These are phyloP conservation scores for Neoitamus cyanurus DNA, from an alignment of 2,888 invertebrate species.

Conservation along the genomic window DNA sequence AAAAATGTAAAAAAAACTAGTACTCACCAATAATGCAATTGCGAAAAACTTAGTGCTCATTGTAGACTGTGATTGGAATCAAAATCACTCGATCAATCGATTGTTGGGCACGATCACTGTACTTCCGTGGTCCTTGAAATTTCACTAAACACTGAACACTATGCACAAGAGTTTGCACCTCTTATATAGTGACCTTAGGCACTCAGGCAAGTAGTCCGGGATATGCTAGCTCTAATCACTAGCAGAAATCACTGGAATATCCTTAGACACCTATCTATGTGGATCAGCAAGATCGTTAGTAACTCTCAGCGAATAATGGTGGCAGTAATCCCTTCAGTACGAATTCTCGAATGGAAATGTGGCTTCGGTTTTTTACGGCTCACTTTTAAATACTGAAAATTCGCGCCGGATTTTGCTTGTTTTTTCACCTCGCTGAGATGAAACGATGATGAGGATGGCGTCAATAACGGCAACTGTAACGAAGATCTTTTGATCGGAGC, in stretches of 20 bases:
- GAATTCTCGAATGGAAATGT: constrained; percentile 50
- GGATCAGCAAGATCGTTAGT: neutral
- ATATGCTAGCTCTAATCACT: neutral
- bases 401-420: constrained; percentile 45
- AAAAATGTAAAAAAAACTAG: neutral
- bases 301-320: constrained; percentile 7
- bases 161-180: constrained; percentile 33
- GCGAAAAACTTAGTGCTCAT: constrained; percentile 6
- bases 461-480: constrained; percentile 42
- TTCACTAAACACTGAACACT: constrained; percentile 35
- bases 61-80: neutral
- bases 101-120: neutral
- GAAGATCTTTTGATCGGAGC: constrained; percentile 19
- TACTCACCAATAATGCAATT: constrained; percentile 41
- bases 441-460: constrained; percentile 41
- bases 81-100: constrained; percentile 15
- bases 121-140: constrained; percentile 34
- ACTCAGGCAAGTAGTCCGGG: neutral
- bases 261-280: neutral
- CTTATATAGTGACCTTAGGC: constrained; percentile 18
- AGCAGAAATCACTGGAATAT: neutral
- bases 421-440: constrained; percentile 38
- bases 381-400: constrained; percentile 52
- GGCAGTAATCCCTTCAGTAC: constrained; percentile 49
- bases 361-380: constrained; percentile 49